Percentiles rank a stretch among this genome's conserved stretches.
Evolutionary conservation across 2,113 vertebrate genomes (phyloP).

Genomic region (Candoia aspera): DNA sequence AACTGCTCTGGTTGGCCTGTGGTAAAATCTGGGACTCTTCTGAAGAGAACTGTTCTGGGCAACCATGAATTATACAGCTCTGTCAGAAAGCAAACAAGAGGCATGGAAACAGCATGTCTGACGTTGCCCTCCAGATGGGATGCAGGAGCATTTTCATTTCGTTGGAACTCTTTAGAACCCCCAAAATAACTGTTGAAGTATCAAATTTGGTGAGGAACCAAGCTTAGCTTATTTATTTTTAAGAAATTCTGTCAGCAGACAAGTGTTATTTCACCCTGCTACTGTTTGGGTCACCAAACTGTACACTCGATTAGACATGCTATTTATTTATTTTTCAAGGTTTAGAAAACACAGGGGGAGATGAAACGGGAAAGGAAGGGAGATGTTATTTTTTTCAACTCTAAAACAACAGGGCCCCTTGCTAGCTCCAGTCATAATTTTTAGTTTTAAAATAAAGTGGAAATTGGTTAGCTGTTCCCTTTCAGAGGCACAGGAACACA

Average conservation of each 20-base stretch:
- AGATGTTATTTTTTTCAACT: slow-evolving; percentile 55
- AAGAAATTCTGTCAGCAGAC: slow-evolving; percentile 43
- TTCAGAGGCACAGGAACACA: slow-evolving; percentile 46
- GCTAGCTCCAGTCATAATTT: slow-evolving; percentile 17
- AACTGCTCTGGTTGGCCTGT: slow-evolving; percentile 11
- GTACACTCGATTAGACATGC: slow-evolving; percentile 50
- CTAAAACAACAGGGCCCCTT: slow-evolving; percentile 45
- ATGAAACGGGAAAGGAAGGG: slow-evolving; percentile 38
- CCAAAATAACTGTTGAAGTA: slow-evolving; percentile 48
- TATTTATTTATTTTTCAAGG: slow-evolving; percentile 68
- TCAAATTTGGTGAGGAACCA: slow-evolving; percentile 28
- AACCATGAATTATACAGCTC: slow-evolving; percentile 19
- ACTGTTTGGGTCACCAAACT: slow-evolving; percentile 31
- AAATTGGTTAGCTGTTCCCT: slow-evolving; percentile 34
- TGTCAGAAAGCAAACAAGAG: slow-evolving; percentile 22
- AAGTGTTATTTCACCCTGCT: slow-evolving; percentile 41
- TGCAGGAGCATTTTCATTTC: slow-evolving; percentile 28
- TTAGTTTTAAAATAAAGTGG: slow-evolving; percentile 30
- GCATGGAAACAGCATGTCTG: neutral
- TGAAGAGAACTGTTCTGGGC: neutral
- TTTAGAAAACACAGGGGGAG: slow-evolving; percentile 58
- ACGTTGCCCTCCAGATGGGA: slow-evolving; percentile 38
- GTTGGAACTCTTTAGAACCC: slow-evolving; percentile 47
- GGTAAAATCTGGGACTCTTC: slow-evolving; percentile 24
- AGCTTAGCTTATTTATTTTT: slow-evolving; percentile 65